Percentiles rank a stretch among this genome's conserved stretches.
These are phyloP conservation scores for Rhagium mordax DNA, from an alignment of 2,888 invertebrate species.

Conservation along the genomic window DNA sequence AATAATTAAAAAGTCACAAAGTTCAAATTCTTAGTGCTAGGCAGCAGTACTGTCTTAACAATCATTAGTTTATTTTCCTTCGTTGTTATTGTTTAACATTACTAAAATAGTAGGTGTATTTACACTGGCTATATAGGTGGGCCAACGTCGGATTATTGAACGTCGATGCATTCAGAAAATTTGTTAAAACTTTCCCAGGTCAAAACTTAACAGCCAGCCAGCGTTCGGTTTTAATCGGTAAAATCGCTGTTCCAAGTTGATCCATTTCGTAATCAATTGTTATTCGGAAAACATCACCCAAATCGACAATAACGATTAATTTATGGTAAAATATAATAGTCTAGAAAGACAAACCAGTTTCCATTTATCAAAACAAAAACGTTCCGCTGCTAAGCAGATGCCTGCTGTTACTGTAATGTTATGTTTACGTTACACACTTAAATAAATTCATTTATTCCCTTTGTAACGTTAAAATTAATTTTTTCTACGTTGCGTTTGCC, in stretches of 20 bases:
- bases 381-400: background rate
- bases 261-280: background rate
- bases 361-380: background rate
- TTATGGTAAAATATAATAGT: background rate
- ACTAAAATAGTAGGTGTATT: background rate
- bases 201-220: background rate
- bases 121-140: too few species aligned
- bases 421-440: background rate
- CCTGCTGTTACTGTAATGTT: background rate
- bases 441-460: background rate
- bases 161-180: background rate
- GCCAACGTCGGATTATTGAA: background rate
- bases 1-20: conserved; percentile 46
- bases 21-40: conserved; percentile 45
- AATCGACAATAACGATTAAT: background rate
- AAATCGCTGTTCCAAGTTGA: background rate
- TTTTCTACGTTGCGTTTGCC: conserved; percentile 22
- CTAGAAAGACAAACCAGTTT: background rate
- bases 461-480: background rate
- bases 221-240: background rate
- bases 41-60: conserved; percentile 17
- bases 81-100: background rate
- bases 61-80: conserved; percentile 20
- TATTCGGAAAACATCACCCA: background rate
- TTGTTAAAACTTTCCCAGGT: background rate